Evolutionary conservation across 2,888 invertebrate genomes (phyloP), one percentile per base, ranked within the genome.

Genomic region (Melieria picta): DNA sequence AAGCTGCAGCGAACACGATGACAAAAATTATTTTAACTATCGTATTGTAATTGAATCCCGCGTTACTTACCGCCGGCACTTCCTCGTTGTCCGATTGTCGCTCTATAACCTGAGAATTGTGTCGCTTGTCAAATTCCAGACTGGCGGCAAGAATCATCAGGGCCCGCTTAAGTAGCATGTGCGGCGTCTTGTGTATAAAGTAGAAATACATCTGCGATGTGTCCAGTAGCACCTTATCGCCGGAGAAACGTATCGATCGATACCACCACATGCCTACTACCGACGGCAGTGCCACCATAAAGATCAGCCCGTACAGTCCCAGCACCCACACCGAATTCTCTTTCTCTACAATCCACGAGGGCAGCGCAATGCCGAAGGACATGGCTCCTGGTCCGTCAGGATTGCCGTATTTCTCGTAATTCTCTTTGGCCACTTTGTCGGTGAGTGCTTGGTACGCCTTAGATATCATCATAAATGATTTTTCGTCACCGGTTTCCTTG

Each of bases 261-360:
- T 99, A 98, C 99, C 99, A 99, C 99, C 99, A 99, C 79, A 94
- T 95, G 63, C 99, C 99, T 75, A 96, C 87, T 75, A 92, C 93
- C 69, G 93, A 94, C 43, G 96, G 96, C 84, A 99, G 88, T 57
- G 98, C 96, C 71, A 99, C 93, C 98, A 99, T 99, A 87, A 99
- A 99, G 1, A 99, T 94, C 65, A 99, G 89, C 5, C 94, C 98
- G 88, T 98, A 98, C 1, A 97, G 89, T 4, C 97, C 97, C 64
- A 98, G 89, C 6, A 98, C 98, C 97, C 97, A 98, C 43, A 99
- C 93, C 78, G 98, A 98, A 86, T 99, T 99, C 87, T 99, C 97
- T 86, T 99, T 98, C 84, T 99, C 98, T 9, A 99, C 98, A 86
- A 99, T 98, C 99, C 99, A 99, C 69, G 99, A 98, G 6, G 99